Base-by-base conservation (phyloP, 2,113 vertebrate genomes). In the Silurus meridionalis region DNA sequence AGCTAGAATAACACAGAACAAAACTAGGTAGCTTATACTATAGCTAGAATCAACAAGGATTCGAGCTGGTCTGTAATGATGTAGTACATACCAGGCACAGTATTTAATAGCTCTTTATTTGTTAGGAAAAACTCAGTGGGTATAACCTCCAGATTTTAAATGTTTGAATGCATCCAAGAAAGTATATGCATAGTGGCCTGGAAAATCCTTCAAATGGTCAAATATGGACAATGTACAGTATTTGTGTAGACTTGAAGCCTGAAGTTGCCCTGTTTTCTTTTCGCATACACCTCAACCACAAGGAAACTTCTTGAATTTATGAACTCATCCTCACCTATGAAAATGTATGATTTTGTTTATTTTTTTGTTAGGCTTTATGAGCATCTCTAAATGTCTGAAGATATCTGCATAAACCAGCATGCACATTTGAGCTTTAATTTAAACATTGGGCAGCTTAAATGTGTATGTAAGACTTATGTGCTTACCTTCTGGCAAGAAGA, bases 401-500 rank as follows among this genome's bases (percentile, higher is more conserved):
- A n/a, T 55, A 25, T 77, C 52, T 55, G 13, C 19, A 15, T 6
- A 25, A 5, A 55, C 74, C 52, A 25, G 2, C 74, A 25, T n/a
- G 25, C 11, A 55, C 52, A 25, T 55, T 25, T 55, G 9, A 13
- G 48, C 10, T n/a, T 13, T n/a, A 53, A 75, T 52, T 75, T 8
- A 58, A 80, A 14, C 25, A 80, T 80, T 37, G 4, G 0, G 5
- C 28, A 57, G 11, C 1, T 37, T n/a, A 55, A 2, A 50, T 50
- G 5, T 80, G 74, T 64, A 61, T 46, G 82, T 79, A 28, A 14
- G 23, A 53, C 17, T 78, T 28, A 21, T 58, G 28, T 52, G 14
- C 93, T 93, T 86, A 99, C 97, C 97, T 96, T 90, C 94, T 96
- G 25, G 94, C 96, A 7, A 99, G 91, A 5, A 99, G 96, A 88